phyloP scores from a whole-genome alignment of 2,113 vertebrate genomes.

The Spermophilus dauricus region DNA sequence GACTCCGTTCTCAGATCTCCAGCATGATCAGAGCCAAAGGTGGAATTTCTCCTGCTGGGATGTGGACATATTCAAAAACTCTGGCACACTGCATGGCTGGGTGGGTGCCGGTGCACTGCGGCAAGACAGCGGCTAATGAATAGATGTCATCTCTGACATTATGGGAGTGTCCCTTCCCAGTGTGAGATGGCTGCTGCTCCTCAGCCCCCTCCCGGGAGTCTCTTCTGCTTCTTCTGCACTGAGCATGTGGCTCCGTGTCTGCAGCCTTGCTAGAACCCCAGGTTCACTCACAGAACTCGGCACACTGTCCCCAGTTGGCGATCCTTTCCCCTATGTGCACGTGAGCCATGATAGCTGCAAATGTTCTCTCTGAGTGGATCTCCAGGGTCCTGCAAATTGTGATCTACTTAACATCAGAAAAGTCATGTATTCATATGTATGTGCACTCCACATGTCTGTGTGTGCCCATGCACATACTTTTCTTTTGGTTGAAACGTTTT shows the following conservation, averaged over 20 bases:
- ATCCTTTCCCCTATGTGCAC: not conserved
- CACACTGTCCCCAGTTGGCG: not conserved
- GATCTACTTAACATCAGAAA: not conserved
- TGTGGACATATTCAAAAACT: too few species aligned
- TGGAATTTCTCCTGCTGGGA: not conserved
- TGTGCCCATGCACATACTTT: too few species aligned
- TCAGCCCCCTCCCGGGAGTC: too few species aligned
- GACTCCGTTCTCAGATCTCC: too few species aligned
- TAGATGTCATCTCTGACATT: fast-evolving
- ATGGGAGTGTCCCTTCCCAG: not conserved
- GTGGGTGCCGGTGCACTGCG: fast-evolving
- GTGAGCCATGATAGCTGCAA: too few species aligned
- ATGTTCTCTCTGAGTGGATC: not conserved
- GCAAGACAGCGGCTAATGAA: fast-evolving
- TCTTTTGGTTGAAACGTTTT: not conserved
- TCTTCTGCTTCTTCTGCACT: not conserved
- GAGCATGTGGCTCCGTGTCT: fast-evolving
- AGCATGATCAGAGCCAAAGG: too few species aligned
- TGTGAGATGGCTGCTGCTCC: fast-evolving
- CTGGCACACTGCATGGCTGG: too few species aligned
- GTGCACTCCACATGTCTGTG: not conserved
- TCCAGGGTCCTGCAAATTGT: not conserved
- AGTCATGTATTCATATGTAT: not conserved
- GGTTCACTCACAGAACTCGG: not conserved
- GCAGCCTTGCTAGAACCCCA: too few species aligned